These are phyloP conservation scores for Adoxophyes honmai DNA, from an alignment of 1,140 invertebrate species.

Conservation along the genomic window DNA sequence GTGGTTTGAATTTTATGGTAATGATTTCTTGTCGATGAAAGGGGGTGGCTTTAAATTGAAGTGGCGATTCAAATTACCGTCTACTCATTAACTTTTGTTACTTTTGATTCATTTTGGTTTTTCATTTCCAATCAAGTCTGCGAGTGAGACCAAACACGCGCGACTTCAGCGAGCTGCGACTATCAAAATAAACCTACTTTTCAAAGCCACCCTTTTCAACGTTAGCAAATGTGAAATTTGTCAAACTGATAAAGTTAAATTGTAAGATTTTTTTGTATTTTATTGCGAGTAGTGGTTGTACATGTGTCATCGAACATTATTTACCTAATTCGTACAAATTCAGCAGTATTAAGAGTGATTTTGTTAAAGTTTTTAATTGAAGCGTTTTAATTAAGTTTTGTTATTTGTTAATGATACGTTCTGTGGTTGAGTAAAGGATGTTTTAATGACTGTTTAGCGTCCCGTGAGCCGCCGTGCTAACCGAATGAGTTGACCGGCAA, in stretches of 20 bases:
- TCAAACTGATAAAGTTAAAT: not conserved
- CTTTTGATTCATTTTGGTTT: too few species aligned
- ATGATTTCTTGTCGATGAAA: too few species aligned
- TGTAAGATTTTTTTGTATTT: slow-evolving; percentile 26
- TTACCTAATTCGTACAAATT: slow-evolving; percentile 76
- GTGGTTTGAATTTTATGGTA: too few species aligned
- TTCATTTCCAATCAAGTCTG: too few species aligned
- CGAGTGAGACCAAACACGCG: too few species aligned
- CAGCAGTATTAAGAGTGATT: slow-evolving; percentile 76
- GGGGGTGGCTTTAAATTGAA: too few species aligned
- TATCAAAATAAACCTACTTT: too few species aligned
- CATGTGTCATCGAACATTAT: slow-evolving; percentile 53
- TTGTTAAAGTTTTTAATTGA: slow-evolving; percentile 75
- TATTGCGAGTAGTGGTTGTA: slow-evolving; percentile 56
- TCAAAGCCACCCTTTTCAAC: too few species aligned
- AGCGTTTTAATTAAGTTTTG: slow-evolving; percentile 73
- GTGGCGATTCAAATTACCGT: too few species aligned
- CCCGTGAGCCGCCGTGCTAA: not conserved
- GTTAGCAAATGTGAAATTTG: too few species aligned
- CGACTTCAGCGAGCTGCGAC: too few species aligned
- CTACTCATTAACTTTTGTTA: too few species aligned
- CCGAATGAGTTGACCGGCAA: not conserved
- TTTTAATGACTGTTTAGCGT: slow-evolving; percentile 24
- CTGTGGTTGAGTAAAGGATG: slow-evolving; percentile 30
- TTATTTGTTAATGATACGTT: slow-evolving; percentile 65